phyloP scores from a whole-genome alignment of 2,888 invertebrate genomes.

The Drosophila eohydei region DNA sequence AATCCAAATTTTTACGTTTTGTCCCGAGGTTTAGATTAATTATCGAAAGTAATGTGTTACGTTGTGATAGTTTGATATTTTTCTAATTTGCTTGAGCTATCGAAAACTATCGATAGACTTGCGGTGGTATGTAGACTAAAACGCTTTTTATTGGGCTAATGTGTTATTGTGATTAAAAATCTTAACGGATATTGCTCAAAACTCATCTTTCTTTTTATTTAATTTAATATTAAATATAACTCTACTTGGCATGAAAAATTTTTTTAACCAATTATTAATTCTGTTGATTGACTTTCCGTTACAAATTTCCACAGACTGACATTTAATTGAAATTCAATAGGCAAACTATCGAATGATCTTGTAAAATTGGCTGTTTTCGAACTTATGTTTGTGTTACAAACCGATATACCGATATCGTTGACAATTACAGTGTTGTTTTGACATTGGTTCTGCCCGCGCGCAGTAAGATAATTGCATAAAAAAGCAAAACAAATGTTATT shows the following conservation, averaged over 20 bases:
- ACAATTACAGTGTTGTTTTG: constrained; percentile 31
- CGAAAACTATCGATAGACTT: constrained; percentile 37
- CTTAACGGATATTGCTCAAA: background rate
- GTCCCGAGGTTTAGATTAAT: constrained; percentile 8
- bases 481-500: constrained; percentile 46
- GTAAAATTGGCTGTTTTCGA: background rate
- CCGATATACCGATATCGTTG: constrained; percentile 29
- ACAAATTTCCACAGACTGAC: background rate
- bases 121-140: background rate
- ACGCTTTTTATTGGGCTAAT: background rate
- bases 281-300: background rate
- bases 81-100: background rate
- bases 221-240: background rate
- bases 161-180: background rate
- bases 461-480: constrained; percentile 44
- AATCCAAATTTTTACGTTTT: constrained; percentile 20
- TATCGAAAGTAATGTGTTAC: constrained; percentile 31
- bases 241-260: background rate
- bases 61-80: constrained; percentile 27
- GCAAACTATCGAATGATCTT: constrained; percentile 2
- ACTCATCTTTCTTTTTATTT: background rate
- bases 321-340: constrained; percentile 3
- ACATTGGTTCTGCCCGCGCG: constrained; percentile 33
- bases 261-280: background rate
- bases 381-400: background rate